Base-by-base conservation (phyloP, 2,888 invertebrate genomes). In the Scaeva pyrastri region DNA sequence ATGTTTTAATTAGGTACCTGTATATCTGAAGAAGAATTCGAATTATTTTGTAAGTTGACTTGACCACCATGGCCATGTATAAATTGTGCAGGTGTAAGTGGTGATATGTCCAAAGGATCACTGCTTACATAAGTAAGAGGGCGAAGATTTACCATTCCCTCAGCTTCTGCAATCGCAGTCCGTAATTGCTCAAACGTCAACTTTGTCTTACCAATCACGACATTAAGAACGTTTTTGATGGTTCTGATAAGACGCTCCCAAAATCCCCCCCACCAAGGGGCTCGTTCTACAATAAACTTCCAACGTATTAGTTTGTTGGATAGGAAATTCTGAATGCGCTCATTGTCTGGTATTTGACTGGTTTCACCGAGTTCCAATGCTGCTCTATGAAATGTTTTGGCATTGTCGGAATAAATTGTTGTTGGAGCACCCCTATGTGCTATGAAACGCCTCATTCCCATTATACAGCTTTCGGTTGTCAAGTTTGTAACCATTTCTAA, bases 81-180 rank as follows among this genome's bases (percentile, higher is more conserved):
- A 39, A 76, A 76, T 16, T 70, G 76, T 16, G 68, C 31, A 7
- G 60, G 68, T 16, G 75, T 75, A 12, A 75, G 56, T 7, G 73
- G 73, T 50, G 56, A 50, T 12, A 79, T 36, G 36, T 81, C 70
- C 14, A 64, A 64, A 21, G 45, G 77, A 68, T 83, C 70, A 39
- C 74, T 64, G 39, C 41, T 48, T 7, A 75, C 50, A 16, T 75
- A 84, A 8, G 78, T 78, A 23, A 78, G 16, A 11, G 74, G 83
- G 43, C 74, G 26, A 50, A 26, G 10, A 14, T 83, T 83, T 6
- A 77, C 72, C 21, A 72, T 55, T 19, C n/a, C 64, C 21, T 85
- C 77, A 0, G 66, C 75, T 68, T 85, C 80, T 6, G 41, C 12
- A 11, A 80, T 41, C 3, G 76, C 26, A 2, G 76, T 84, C 43